phyloP scores from a whole-genome alignment of 1,140 invertebrate genomes.

The Nephila pilipes region DNA sequence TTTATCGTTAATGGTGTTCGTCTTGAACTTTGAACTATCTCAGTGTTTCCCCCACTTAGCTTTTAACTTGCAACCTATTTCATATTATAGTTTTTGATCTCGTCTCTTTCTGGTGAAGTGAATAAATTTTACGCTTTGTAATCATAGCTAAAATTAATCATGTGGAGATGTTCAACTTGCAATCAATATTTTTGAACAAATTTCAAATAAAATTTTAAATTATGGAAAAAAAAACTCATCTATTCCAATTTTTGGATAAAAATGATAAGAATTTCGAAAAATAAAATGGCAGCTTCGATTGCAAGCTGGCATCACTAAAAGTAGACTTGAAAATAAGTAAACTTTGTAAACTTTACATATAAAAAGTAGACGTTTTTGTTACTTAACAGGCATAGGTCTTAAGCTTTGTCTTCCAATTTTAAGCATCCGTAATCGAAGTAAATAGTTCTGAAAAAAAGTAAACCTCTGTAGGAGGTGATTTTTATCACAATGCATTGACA shows the following conservation, averaged over 20 bases:
- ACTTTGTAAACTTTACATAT: neutral
- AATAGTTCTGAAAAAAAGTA: neutral
- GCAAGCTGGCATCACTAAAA: neutral
- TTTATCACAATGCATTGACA: neutral
- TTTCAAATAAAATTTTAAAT: too few species aligned
- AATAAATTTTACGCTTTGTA: neutral
- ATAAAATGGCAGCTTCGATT: neutral
- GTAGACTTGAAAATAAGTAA: neutral
- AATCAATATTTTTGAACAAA: too few species aligned
- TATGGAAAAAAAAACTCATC: too few species aligned
- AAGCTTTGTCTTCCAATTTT: constrained; percentile 31
- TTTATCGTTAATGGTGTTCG: constrained; percentile 13
- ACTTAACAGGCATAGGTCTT: neutral
- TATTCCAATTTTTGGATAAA: too few species aligned
- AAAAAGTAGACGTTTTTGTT: neutral
- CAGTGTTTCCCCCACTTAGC: constrained; percentile 14
- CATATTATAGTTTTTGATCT: neutral
- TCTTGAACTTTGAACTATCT: constrained; percentile 46
- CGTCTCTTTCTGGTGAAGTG: neutral
- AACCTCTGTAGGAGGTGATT: constrained; percentile 1
- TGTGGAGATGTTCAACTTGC: neutral
- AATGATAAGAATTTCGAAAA: too few species aligned
- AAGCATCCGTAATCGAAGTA: constrained; percentile 42
- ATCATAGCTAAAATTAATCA: neutral
- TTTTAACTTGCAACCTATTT: neutral